These are phyloP conservation scores for Mormyrus iriodes DNA, from an alignment of 2,113 vertebrate species.

Conservation along the genomic window DNA sequence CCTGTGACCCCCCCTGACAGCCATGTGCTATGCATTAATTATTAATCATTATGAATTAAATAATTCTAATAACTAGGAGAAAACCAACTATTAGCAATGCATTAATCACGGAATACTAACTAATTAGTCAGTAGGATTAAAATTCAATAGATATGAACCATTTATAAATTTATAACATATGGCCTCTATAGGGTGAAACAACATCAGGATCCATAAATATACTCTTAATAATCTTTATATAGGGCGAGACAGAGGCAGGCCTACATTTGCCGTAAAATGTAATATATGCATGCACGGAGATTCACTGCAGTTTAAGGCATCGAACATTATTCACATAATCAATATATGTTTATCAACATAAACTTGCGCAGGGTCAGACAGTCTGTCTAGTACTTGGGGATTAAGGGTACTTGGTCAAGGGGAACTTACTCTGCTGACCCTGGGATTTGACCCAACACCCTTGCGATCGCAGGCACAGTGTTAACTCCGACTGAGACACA, in stretches of 20 bases:
- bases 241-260: not conserved
- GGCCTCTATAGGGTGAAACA: slow-evolving; percentile 3
- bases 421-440: not conserved
- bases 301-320: not conserved
- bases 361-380: not conserved
- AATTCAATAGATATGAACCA: slow-evolving; percentile 26
- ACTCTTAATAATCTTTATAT: slow-evolving; percentile 12
- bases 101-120: slow-evolving; percentile 30
- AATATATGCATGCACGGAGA: not conserved
- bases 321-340: not conserved
- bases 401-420: not conserved
- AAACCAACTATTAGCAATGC: slow-evolving; percentile 30
- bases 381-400: not conserved
- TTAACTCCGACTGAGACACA: too few species aligned
- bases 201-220: slow-evolving; percentile 6
- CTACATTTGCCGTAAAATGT: not conserved
- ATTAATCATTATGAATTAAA: slow-evolving; percentile 24
- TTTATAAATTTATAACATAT: slow-evolving; percentile 24
- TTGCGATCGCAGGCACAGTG: not conserved
- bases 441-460: not conserved
- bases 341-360: not conserved
- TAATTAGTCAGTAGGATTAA: slow-evolving; percentile 28
- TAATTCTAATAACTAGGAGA: slow-evolving; percentile 30
- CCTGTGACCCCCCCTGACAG: slow-evolving; percentile 6
- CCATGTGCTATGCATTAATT: slow-evolving; percentile 17